A percentile compares a stretch with the other conserved stretches of the same genome.
Evolutionary conservation across 1,140 invertebrate genomes (phyloP).

Genomic region (Phthorimaea operculella): DNA sequence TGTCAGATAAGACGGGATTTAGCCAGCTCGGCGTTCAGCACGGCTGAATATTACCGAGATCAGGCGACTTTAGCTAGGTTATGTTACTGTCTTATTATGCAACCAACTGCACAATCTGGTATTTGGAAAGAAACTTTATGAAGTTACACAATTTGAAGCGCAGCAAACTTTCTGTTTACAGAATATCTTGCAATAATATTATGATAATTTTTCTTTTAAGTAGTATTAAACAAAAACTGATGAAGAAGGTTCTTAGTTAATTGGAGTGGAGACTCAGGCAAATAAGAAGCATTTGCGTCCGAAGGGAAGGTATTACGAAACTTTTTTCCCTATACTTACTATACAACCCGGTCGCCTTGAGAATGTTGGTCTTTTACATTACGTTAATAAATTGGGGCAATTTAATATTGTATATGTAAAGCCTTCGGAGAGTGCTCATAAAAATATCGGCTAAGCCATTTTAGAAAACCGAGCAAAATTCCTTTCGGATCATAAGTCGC

Average conservation of each 20-base stretch:
- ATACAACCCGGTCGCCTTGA: neutral
- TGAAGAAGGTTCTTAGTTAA: neutral
- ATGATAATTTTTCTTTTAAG: neutral
- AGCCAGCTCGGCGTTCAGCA: conserved; percentile 23
- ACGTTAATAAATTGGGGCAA: conserved; percentile 9
- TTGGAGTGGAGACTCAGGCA: neutral
- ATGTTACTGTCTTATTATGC: conserved; percentile 21
- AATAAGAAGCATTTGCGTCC: neutral
- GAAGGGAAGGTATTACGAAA: neutral
- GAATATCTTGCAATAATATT: neutral
- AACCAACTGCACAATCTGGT: neutral
- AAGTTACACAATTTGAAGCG: neutral
- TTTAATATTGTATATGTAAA: conserved; percentile 2
- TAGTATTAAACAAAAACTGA: neutral
- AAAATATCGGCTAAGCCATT: conserved; percentile 3
- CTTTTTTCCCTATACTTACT: neutral
- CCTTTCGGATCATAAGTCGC: conserved; percentile 11
- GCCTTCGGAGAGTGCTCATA: neutral
- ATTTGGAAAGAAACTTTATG: conserved; percentile 2
- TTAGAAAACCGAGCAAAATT: conserved; percentile 8
- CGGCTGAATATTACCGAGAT: conserved; percentile 33
- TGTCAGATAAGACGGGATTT: conserved; percentile 51
- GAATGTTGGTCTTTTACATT: conserved; percentile 7
- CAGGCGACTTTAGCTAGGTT: conserved; percentile 21
- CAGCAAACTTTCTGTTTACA: neutral